Conservation (phyloP, 2,113 vertebrate genomes). For the Natator depressus region DNA sequence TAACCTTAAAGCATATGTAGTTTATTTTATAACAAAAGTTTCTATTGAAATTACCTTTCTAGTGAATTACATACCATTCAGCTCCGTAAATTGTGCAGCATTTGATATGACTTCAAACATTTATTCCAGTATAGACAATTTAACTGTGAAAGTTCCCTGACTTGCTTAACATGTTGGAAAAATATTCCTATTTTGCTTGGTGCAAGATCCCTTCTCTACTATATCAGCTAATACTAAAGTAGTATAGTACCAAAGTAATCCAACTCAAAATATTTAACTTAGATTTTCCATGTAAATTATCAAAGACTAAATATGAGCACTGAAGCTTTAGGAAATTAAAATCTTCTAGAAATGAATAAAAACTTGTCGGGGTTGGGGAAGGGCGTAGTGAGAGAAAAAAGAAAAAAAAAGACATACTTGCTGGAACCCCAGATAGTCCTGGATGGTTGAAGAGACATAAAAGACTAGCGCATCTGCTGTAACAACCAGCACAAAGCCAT, state of each 20-base stretch:
- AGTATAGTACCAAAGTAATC: conserved; percentile 58
- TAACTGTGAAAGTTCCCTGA: conserved; percentile 61
- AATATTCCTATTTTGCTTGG: conserved; percentile 60
- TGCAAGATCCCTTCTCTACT: conserved; percentile 35
- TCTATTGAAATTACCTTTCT: conserved; percentile 59
- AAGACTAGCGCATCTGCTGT: conserved; percentile 85
- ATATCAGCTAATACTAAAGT: conserved; percentile 45
- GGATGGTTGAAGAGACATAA: conserved; percentile 86
- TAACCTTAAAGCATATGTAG: conserved; percentile 15
- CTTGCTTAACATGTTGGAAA: conserved; percentile 52
- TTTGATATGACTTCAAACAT: conserved; percentile 61
- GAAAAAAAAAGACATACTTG: conserved; percentile 74
- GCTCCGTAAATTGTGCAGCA: conserved; percentile 56
- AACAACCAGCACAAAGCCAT: conserved; percentile 88
- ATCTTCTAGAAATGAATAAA: neutral
- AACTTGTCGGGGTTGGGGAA: neutral
- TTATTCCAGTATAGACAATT: conserved; percentile 62
- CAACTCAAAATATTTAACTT: conserved; percentile 32
- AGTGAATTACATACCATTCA: conserved; percentile 42
- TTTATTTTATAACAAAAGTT: conserved; percentile 45
- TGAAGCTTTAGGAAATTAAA: conserved; percentile 3
- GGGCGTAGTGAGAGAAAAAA: neutral
- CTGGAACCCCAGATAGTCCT: conserved; percentile 89
- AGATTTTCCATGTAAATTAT: conserved; percentile 49
- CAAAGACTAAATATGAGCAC: neutral